Evolutionary conservation across 2,113 vertebrate genomes (phyloP), one percentile per base, ranked within the genome.

Genomic region (Tupaia chinensis): DNA sequence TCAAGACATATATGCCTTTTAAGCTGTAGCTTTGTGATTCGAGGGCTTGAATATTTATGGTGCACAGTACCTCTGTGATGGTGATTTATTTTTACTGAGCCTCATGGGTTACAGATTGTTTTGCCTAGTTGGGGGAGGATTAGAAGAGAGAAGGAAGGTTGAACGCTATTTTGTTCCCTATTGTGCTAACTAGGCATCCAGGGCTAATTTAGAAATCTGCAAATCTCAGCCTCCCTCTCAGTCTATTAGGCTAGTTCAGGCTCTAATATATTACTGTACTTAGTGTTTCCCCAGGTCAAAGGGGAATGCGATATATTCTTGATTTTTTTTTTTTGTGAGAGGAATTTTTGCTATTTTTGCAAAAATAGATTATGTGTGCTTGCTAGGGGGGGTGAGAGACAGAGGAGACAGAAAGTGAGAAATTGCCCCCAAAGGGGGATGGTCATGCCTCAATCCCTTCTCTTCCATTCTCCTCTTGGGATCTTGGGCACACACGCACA

Each of bases 51-150:
- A 92, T 97, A 96, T 97, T 97, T 97, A 96, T 96, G 84, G 76
- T 89, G 58, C 66, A 44, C 83, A 86, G 7, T 84, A 92, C 83
- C 74, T 94, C 87, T 92, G 10, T 22, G 61, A 93, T 77, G 80
- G 89, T 95, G 95, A 97, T 97, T 98, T 97, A 96, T 96, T 98
- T 96, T 97, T 94, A 69, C 95, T 91, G 93, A 96, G 79, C 72
- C 91, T 94, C 94, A 32, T 83, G 94, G 85, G 82, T 60, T 96
- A 13, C 29, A 95, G 69, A 87, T 23, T 95, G 65, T 84, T 89
- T 97, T 96, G 94, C 95, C 91, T 96, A 95, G 82, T 93, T 95
- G 70, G 23, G 95, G 87, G 53, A 89, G 34, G 34, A 89, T 94
- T 61, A 93, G 83, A 92, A 94, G 73, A 95, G 22, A 23, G 22